A percentile compares a stretch with the other conserved stretches of the same genome.
Conservation (phyloP, 2,888 invertebrate genomes). For the Palloptera scutellata region DNA sequence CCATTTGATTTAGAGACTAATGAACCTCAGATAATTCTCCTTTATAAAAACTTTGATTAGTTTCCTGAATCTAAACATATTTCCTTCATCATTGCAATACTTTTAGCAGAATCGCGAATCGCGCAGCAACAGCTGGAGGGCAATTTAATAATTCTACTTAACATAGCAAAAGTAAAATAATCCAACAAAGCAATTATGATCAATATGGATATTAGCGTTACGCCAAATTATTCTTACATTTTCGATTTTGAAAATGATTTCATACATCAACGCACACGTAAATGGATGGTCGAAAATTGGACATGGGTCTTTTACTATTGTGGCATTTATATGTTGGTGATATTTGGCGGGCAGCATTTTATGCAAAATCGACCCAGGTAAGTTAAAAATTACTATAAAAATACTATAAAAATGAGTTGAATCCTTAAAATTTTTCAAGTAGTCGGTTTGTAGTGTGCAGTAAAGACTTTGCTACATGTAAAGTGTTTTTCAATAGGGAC, state of each 20-base stretch:
- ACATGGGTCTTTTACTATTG: conserved; percentile 87
- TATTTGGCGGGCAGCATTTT: conserved; percentile 91
- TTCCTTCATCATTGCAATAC: not conserved
- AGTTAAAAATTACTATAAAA: conserved; percentile 47
- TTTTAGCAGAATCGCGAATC: not conserved
- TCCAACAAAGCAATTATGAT: conserved; percentile 45
- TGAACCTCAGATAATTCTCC: no score
- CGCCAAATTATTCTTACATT: conserved; percentile 91
- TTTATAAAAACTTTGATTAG: not conserved
- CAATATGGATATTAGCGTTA: conserved; percentile 69
- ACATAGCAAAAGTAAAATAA: conserved; percentile 1
- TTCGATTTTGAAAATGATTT: conserved; percentile 96
- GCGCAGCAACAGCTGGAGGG: conserved; percentile 16
- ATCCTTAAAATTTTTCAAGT: no score
- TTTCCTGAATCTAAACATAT: conserved; percentile 1
- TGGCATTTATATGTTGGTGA: conserved; percentile 90
- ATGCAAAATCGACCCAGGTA: conserved; percentile 90
- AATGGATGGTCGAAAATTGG: conserved; percentile 98
- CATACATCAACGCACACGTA: conserved; percentile 84
- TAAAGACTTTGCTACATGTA: no score
- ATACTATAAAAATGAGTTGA: not conserved
- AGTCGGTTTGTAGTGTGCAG: no score
- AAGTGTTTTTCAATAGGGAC: no score
- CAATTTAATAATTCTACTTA: conserved; percentile 14
- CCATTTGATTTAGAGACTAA: no score